Percentiles rank a stretch among this genome's conserved stretches.
Conservation (phyloP, 2,888 invertebrate genomes). For the Neoascia interrupta region DNA sequence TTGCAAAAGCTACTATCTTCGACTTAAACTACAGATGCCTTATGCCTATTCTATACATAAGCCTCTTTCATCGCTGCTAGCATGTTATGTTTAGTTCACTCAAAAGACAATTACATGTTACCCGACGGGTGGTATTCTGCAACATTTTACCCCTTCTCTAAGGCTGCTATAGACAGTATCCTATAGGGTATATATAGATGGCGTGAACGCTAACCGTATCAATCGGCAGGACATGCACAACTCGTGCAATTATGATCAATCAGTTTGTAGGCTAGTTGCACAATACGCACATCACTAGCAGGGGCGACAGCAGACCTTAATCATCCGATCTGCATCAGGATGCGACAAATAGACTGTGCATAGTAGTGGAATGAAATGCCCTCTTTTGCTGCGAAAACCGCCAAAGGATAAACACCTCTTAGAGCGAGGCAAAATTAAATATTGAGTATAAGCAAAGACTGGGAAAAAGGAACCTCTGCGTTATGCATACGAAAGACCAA, state of each 20-base stretch:
- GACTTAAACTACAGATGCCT: too few relatives aligned
- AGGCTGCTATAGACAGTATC: neutral
- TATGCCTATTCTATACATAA: too few relatives aligned
- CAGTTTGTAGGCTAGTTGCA: conserved; percentile 33
- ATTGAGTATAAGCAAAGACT: neutral
- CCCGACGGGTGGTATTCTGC: conserved; percentile 49
- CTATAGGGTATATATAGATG: conserved; percentile 34
- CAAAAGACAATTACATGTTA: conserved; percentile 44
- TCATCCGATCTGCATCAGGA: conserved; percentile 32
- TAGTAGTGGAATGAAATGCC: conserved; percentile 11
- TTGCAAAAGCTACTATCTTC: too few relatives aligned
- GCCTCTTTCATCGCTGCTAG: too few relatives aligned
- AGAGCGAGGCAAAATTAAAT: conserved; percentile 9
- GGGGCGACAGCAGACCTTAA: conserved; percentile 33
- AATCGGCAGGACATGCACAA: conserved; percentile 57
- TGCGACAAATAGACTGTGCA: conserved; percentile 20
- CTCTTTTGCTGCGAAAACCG: conserved; percentile 36
- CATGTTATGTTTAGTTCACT: too few relatives aligned
- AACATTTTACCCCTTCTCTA: conserved; percentile 5
- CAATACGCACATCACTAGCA: conserved; percentile 18
- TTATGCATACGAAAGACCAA: conserved; percentile 53
- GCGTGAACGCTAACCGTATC: conserved; percentile 50
- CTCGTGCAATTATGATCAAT: conserved; percentile 55
- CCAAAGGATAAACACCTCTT: conserved; percentile 45
- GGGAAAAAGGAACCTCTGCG: conserved; percentile 33